These are phyloP conservation scores for Sisyra terminalis DNA, from an alignment of 2,888 invertebrate genomes.

Conservation along the genomic window DNA sequence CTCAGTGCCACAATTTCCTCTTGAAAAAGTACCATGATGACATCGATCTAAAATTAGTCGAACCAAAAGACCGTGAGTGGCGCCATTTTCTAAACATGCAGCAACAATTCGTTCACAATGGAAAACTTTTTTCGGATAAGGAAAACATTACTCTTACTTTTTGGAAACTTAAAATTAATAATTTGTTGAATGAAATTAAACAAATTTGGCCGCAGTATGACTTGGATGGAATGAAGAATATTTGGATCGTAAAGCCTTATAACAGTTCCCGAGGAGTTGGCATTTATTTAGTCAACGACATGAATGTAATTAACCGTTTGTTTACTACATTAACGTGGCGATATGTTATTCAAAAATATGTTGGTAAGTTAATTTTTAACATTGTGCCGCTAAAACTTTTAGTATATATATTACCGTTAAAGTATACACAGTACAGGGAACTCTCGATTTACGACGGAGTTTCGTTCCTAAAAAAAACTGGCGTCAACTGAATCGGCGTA, in stretches of 20 bases:
- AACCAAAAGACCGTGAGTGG: conserved; percentile 40
- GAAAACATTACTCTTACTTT: conserved; percentile 20
- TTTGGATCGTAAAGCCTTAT: conserved; percentile 84
- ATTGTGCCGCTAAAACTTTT: too few relatives aligned
- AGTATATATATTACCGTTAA: too few relatives aligned
- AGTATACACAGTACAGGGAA: too few relatives aligned
- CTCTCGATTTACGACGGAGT: too few relatives aligned
- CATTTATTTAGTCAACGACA: conserved; percentile 59
- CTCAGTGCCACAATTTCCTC: conserved; percentile 49
- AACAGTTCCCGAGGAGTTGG: conserved; percentile 70
- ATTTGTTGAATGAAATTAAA: conserved; percentile 39
- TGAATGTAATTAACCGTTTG: conserved; percentile 51
- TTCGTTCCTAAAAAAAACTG: too few relatives aligned
- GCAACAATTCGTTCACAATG: conserved; percentile 41
- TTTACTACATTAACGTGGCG: conserved; percentile 38
- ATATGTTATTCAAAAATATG: conserved; percentile 81
- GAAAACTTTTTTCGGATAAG: conserved; percentile 28
- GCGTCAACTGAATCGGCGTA: too few relatives aligned
- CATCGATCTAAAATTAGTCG: conserved; percentile 33
- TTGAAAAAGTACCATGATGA: conserved; percentile 50
- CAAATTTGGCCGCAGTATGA: conserved; percentile 42
- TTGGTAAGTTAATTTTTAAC: conserved; percentile 46
- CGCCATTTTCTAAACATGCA: conserved; percentile 46
- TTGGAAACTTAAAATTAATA: conserved; percentile 30
- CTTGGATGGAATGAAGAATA: conserved; percentile 65